These are phyloP conservation scores for Temnothorax rugatulus DNA, from an alignment of 2,888 invertebrate species.

Conservation along the genomic window DNA sequence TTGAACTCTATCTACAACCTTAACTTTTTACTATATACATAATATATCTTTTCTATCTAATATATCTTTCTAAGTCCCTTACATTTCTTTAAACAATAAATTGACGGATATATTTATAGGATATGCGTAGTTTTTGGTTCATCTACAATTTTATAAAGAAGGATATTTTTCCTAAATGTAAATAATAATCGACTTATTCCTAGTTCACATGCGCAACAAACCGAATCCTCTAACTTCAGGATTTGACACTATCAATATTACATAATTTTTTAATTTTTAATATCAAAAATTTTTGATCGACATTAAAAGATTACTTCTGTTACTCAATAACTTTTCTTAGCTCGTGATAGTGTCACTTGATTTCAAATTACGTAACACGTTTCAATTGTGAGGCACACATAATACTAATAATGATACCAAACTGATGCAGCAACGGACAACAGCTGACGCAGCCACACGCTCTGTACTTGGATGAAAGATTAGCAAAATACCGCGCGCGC, in stretches of 20 bases:
- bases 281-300: background rate
- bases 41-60: background rate
- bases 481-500: slow-evolving; percentile 44
- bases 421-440: slow-evolving; percentile 21
- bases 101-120: background rate
- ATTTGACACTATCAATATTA: background rate
- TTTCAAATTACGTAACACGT: background rate
- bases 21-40: background rate
- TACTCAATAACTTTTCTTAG: background rate
- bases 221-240: background rate
- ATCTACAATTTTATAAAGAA: background rate
- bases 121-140: background rate
- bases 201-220: background rate
- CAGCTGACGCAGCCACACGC: slow-evolving; percentile 33
- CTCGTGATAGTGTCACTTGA: background rate
- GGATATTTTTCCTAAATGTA: background rate
- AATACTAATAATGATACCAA: slow-evolving; percentile 1
- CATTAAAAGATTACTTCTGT: background rate
- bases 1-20: background rate
- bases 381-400: slow-evolving; percentile 4
- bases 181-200: background rate
- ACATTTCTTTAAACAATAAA: background rate
- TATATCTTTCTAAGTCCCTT: too few relatives aligned
- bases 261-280: background rate
- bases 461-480: slow-evolving; percentile 30